phyloP scores from a whole-genome alignment of 2,113 vertebrate species.

The Rousettus leschenaultii region DNA sequence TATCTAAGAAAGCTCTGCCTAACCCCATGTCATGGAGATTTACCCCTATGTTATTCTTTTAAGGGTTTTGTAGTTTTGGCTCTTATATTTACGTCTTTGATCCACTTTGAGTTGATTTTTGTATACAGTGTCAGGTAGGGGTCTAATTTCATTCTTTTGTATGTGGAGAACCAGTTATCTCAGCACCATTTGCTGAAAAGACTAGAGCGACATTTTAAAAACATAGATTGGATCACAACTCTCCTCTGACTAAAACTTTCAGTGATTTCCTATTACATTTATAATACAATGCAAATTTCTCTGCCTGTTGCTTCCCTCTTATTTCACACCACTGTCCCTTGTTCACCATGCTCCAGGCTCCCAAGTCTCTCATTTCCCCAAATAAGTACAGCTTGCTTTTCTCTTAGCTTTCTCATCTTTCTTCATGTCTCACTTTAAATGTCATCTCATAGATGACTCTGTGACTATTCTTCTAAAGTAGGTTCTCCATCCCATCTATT shows the following conservation, averaged over 20 bases:
- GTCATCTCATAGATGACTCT: not conserved
- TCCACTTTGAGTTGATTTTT: conserved; percentile 23
- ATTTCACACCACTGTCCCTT: not conserved
- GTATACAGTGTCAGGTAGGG: not conserved
- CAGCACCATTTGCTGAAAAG: not conserved
- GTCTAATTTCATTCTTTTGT: not conserved
- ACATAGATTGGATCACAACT: not conserved
- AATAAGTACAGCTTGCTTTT: not conserved
- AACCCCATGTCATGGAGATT: not conserved
- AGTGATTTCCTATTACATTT: not conserved
- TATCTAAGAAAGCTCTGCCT: not conserved
- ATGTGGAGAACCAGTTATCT: not conserved
- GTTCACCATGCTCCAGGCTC: not conserved
- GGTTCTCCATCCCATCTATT: not conserved
- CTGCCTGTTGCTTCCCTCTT: not conserved
- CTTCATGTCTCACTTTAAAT: not conserved
- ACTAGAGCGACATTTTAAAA: not conserved
- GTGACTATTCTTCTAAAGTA: not conserved
- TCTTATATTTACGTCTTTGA: not conserved
- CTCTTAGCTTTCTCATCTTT: not conserved
- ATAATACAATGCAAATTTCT: not conserved
- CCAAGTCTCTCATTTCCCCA: not conserved
- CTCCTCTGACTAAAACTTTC: not conserved
- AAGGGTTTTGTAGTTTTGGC: not conserved
- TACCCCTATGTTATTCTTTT: not conserved